These are phyloP conservation scores for Anas platyrhynchos DNA, from an alignment of 2,113 vertebrate species.

Conservation along the genomic window DNA sequence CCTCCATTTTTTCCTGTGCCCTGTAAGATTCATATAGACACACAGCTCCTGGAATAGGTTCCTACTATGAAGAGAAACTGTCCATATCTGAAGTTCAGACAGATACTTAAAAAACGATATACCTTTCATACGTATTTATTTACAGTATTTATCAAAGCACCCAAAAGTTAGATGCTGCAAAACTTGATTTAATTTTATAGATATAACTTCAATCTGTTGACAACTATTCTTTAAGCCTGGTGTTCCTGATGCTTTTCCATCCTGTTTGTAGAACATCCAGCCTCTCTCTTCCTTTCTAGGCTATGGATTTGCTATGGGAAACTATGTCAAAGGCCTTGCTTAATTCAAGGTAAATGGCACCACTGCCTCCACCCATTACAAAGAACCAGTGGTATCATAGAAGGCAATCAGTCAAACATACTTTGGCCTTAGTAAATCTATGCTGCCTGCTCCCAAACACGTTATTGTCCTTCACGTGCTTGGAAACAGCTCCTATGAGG, in stretches of 20 bases:
- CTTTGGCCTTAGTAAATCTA: not conserved
- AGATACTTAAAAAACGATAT: not conserved
- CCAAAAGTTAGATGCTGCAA: accelerated
- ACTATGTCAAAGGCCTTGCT: not conserved
- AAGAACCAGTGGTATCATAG: not conserved
- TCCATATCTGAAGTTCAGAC: not conserved
- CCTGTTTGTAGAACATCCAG: not conserved
- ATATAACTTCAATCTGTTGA: not conserved
- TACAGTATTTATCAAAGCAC: not conserved
- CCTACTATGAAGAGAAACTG: not conserved
- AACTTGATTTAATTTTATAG: not conserved
- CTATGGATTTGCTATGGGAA: not conserved
- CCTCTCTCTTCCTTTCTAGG: not conserved
- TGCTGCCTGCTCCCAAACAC: not conserved
- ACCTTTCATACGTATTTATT: not conserved
- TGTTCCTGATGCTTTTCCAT: not conserved
- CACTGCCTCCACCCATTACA: not conserved
- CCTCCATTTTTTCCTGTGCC: not conserved
- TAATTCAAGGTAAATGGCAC: not conserved
- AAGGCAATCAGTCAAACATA: not conserved
- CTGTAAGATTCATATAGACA: not conserved
- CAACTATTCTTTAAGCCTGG: not conserved
- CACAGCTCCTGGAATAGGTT: not conserved
- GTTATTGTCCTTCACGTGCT: not conserved
- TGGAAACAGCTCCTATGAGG: not conserved